Percentiles rank a stretch among this genome's conserved stretches.
Evolutionary conservation across 2,113 vertebrate species (phyloP).

Genomic region (Ammodytes marinus): DNA sequence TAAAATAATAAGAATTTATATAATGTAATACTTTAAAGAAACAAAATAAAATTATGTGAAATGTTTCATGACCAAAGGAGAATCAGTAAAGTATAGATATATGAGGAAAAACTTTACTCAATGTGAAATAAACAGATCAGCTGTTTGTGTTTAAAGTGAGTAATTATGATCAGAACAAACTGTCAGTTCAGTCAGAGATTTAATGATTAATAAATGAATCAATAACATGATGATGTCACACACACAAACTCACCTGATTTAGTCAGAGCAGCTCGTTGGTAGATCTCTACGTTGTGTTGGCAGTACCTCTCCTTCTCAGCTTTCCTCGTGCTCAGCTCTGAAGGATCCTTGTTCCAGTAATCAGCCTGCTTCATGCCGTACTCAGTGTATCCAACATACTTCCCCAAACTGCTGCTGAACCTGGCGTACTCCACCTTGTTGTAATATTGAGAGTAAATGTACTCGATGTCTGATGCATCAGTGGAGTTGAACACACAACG

Average conservation of each 20-base stretch:
- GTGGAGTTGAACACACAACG: conserved; percentile 62
- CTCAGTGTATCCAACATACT: conserved; percentile 35
- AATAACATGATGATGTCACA: neutral
- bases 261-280: accelerated
- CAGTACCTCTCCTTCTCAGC: neutral
- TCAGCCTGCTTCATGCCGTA: neutral
- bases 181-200: no score
- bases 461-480: conserved; percentile 58
- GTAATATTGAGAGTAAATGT: accelerated
- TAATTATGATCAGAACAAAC: no score
- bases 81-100: no score
- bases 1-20: no score
- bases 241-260: conserved; percentile 60
- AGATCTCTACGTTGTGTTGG: accelerated
- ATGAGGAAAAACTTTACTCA: no score
- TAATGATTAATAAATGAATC: no score
- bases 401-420: conserved; percentile 39
- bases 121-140: no score
- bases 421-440: accelerated
- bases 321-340: accelerated
- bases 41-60: no score
- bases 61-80: no score
- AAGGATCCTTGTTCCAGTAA: accelerated
- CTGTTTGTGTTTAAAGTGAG: no score
- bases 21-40: no score